Percentiles rank a stretch among this genome's conserved stretches.
These are phyloP conservation scores for Tupaia tana DNA, from an alignment of 2,113 vertebrate species.

Conservation along the genomic window DNA sequence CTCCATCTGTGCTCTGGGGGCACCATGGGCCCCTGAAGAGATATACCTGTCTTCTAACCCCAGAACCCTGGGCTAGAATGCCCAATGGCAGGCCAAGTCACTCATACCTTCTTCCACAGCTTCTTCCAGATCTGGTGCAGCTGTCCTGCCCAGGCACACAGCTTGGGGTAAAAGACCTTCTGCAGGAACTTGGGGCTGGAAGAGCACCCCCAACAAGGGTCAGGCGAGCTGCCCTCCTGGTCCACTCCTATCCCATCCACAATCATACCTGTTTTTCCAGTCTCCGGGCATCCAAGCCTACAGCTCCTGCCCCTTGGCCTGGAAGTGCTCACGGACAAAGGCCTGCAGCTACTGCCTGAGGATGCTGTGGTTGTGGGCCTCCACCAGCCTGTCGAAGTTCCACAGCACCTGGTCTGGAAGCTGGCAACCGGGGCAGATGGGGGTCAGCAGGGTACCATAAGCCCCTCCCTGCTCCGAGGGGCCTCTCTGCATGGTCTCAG, in stretches of 20 bases:
- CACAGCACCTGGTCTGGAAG: conserved; percentile 83
- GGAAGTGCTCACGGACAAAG: conserved; percentile 86
- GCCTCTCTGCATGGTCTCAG: neutral
- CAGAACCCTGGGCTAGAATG: no score
- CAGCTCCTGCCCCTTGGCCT: conserved; percentile 86
- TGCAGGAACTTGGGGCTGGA: neutral
- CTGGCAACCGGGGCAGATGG: neutral
- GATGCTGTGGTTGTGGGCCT: conserved; percentile 40
- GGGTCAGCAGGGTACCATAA: neutral
- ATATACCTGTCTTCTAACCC: neutral
- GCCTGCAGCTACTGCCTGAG: conserved; percentile 68
- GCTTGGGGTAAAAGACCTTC: conserved; percentile 71
- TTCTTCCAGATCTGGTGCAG: conserved; percentile 90
- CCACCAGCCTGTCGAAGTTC: conserved; percentile 82
- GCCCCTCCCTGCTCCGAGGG: neutral
- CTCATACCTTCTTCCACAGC: conserved; percentile 90
- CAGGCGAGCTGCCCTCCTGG: neutral
- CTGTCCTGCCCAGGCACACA: conserved; percentile 85
- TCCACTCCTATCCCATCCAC: neutral
- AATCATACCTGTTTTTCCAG: conserved; percentile 87
- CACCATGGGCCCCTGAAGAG: neutral
- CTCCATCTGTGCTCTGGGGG: neutral
- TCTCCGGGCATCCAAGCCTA: conserved; percentile 87
- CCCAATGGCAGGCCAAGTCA: neutral
- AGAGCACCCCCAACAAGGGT: no score